Conservation (phyloP, 92 coral and sea anemone species). For the Muricea muricata region DNA sequence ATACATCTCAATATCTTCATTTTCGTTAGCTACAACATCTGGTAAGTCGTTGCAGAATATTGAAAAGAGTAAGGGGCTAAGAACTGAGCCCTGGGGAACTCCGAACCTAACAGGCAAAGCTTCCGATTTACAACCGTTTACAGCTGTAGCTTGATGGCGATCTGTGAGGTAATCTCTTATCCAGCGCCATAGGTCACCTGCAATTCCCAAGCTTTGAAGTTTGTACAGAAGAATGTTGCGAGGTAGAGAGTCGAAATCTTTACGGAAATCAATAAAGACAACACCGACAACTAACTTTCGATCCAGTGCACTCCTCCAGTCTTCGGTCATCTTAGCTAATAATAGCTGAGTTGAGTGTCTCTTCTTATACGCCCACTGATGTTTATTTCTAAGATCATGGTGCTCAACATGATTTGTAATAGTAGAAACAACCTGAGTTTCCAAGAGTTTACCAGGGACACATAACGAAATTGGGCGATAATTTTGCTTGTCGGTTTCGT, state of each 20-base stretch:
- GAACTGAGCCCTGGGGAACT: slow-evolving; percentile 53
- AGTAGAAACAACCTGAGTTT: slow-evolving; percentile 36
- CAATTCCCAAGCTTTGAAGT: background rate
- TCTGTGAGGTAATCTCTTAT: slow-evolving; percentile 25
- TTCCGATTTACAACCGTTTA: slow-evolving; percentile 24
- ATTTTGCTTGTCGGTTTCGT: background rate
- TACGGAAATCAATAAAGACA: background rate
- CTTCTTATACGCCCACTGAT: slow-evolving; percentile 51
- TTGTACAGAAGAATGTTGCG: slow-evolving; percentile 3
- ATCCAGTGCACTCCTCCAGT: background rate
- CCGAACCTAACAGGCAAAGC: slow-evolving; percentile 32
- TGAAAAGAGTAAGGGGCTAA: too few species aligned
- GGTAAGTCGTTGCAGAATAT: too few species aligned
- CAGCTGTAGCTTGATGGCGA: slow-evolving; percentile 16
- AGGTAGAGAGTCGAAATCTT: slow-evolving; percentile 6
- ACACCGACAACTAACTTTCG: too few species aligned
- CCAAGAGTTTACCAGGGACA: slow-evolving; percentile 46
- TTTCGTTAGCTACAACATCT: too few species aligned
- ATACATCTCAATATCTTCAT: too few species aligned
- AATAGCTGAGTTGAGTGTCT: background rate
- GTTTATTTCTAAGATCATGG: slow-evolving; percentile 17
- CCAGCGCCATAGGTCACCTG: slow-evolving; percentile 35
- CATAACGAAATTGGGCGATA: slow-evolving; percentile 1
- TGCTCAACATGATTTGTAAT: slow-evolving; percentile 29
- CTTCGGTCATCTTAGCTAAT: background rate